Conservation (phyloP, 2,113 vertebrate species). For the Coptodon rendalli region DNA sequence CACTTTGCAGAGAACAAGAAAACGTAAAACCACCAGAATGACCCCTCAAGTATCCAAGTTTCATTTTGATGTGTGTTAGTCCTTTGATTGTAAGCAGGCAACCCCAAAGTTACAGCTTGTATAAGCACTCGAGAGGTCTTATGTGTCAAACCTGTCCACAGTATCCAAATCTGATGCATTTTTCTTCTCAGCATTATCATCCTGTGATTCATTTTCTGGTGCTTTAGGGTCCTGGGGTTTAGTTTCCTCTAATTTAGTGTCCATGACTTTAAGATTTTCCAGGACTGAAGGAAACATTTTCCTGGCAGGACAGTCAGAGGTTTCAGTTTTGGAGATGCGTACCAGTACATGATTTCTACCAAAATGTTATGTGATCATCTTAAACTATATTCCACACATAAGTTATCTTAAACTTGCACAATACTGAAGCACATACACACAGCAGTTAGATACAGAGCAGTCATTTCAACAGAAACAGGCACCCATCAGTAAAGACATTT, state of each 20-base stretch:
- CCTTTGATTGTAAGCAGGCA: neutral
- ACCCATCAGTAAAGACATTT: conserved; percentile 2
- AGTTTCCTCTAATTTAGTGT: conserved; percentile 31
- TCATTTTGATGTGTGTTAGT: conserved; percentile 29
- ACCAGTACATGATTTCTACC: neutral
- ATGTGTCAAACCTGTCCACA: conserved; percentile 55
- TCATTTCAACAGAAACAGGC: neutral
- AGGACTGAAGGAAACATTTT: conserved; percentile 49
- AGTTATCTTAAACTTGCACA: neutral
- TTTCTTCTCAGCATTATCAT: conserved; percentile 35
- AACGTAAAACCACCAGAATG: conserved; percentile 1
- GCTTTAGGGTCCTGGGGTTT: conserved; percentile 32
- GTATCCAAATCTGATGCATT: conserved; percentile 32
- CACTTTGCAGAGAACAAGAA: neutral
- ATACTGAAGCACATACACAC: neutral
- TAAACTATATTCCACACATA: neutral
- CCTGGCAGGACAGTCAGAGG: conserved; percentile 64
- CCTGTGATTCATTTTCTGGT: conserved; percentile 39
- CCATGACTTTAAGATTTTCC: conserved; percentile 30
- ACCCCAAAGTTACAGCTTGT: conserved; percentile 21
- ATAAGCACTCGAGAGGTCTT: conserved; percentile 3
- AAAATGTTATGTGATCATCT: neutral
- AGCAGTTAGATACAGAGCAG: neutral
- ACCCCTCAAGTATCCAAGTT: neutral
- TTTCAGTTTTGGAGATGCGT: conserved; percentile 26